These are phyloP conservation scores for Pegoplata infirma DNA, from an alignment of 2,888 invertebrate genomes.

Conservation along the genomic window DNA sequence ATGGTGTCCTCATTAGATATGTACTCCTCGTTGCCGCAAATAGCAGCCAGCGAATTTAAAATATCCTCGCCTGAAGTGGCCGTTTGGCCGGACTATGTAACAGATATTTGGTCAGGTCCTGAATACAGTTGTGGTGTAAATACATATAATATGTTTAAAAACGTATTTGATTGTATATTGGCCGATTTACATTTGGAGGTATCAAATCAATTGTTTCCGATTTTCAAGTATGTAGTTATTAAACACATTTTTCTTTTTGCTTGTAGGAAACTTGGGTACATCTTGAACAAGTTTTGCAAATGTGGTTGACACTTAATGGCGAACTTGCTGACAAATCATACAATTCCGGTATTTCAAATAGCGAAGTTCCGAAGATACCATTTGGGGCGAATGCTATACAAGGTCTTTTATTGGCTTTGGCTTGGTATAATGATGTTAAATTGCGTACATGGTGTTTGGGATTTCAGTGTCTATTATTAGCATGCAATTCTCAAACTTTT, in stretches of 20 bases:
- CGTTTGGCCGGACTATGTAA: conserved; percentile 78
- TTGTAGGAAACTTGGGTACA: conserved; percentile 84
- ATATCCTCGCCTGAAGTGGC: conserved; percentile 74
- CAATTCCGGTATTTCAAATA: conserved; percentile 80
- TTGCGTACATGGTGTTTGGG: conserved; percentile 87
- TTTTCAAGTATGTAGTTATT: background rate
- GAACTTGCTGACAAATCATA: conserved; percentile 77
- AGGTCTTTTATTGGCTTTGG: conserved; percentile 83
- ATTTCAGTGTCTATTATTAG: conserved; percentile 84
- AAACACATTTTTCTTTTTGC: background rate
- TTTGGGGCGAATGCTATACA: conserved; percentile 83
- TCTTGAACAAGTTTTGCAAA: conserved; percentile 89
- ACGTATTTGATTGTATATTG: conserved; percentile 85
- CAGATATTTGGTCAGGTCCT: conserved; percentile 79
- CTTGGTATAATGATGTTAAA: conserved; percentile 84
- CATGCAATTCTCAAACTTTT: conserved; percentile 81
- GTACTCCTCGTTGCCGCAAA: conserved; percentile 76
- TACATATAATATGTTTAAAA: conserved; percentile 82
- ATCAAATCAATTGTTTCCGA: background rate
- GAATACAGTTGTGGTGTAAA: conserved; percentile 78
- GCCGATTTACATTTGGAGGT: conserved; percentile 82
- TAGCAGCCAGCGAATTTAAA: conserved; percentile 74
- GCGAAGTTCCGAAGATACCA: conserved; percentile 82
- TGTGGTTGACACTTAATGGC: conserved; percentile 92
- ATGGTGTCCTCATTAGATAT: conserved; percentile 80